Base-by-base conservation (phyloP, 2,113 vertebrate genomes). In the Philantomba maxwellii region DNA sequence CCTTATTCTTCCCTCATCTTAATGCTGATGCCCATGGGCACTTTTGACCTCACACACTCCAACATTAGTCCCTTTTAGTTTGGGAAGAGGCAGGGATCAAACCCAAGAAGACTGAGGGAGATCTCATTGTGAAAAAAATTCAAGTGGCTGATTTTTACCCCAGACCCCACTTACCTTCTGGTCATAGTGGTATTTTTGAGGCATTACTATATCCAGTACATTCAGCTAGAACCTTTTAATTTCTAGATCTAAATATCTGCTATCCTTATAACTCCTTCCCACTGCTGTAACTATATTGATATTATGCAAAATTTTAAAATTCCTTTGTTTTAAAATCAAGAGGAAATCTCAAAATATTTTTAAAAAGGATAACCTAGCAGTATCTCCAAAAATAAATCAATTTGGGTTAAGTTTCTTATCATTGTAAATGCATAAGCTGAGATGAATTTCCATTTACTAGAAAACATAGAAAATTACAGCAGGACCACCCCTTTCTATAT, bases 381-480 rank as follows among this genome's bases (percentile, higher is more conserved):
- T 82, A 94, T 94, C 89, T 94, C 58, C 13, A 64, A 85, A 93
- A 78, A 87, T 78, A 93, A 86, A 89, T 19, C 58, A 95, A 95
- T 84, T 43, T 73, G 6, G 39, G 49, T 25, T 36, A 58, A 81
- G 6, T 60, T 81, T 91, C 25, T 82, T 11, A 80, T 96, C 88
- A 80, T 0, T 16, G 39, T 25, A 86, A 62, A 17, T 45, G 9
- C 11, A 3, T 57, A 80, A 84, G 21, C 47, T 86, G 73, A 82
- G 11, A 55, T 25, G 26, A 58, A 82, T 39, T 90, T 81, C 33
- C 28, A 84, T 39, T 84, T 66, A 89, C 9, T 70, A 81, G 39
- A 85, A 87, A 90, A 91, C 30, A 75, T 0, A 90, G 64, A 90
- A 66, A 89, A 75, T 47, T 55, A 93, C 0, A 81, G 53, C 14